Base-by-base conservation (phyloP, 1,140 invertebrate genomes). In the Conus ventricosus region DNA sequence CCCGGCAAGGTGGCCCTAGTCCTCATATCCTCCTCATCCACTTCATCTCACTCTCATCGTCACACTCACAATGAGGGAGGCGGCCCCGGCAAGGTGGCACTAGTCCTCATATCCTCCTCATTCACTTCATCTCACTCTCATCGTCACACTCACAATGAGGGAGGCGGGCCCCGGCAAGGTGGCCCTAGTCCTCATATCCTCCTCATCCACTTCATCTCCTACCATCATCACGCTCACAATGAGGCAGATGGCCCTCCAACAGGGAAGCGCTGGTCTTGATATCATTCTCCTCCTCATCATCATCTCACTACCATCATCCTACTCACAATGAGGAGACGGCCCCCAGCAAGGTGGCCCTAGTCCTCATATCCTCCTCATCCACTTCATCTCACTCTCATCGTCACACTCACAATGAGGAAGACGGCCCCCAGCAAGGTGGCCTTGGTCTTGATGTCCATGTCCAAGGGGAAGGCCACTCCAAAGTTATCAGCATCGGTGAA, bases 371-470 rank as follows among this genome's bases (percentile, higher is more conserved):
- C 39, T 39, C 39, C 39, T 39, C 39, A 39, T 1, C 39, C 39
- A 39, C 39, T 39, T 39, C 39, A 39, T 39, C 39, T 39, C 39
- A 39, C 39, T 39, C 39, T 39, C 39, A 39, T 39, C 39, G 3
- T 39, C 39, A 39, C 39, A 39, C 39, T 39, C 39, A 39, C 39
- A 39, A 39, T 39, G 39, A 39, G 92, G 91, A 96, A 95, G 23
- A 94, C 91, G 8, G 97, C 97, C 57, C 97, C 97, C 4, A 98
- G 94, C 88, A 98, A 95, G 10, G 97, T 96, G 1, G 97, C 97
- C 93, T 98, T 98, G 93, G 97, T 97, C 91, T 97, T 96, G 13
- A 97, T 97, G 92, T 97, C 97, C 88, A 98, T 95, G 94, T 98
- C 97, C 92, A 97, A 95, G 1, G 97, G 97, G 94, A 98, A 98